Base-by-base conservation (phyloP, 1,140 invertebrate species). In the Bradysia coprophila region DNA sequence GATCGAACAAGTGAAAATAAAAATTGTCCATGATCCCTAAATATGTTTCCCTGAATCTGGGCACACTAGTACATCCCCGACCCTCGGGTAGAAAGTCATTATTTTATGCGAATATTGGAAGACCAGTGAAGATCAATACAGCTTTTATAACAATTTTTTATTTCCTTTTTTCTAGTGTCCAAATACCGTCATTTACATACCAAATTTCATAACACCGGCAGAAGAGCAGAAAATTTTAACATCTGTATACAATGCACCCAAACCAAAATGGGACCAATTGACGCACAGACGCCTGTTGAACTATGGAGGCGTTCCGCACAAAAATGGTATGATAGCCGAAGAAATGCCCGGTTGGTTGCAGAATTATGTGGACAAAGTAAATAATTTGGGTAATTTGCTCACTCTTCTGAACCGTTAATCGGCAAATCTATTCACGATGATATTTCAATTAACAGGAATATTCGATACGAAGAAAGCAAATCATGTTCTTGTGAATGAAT, bases 401-500 rank as follows among this genome's bases (percentile, higher is more conserved):
- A n/a, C n/a, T n/a, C n/a, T 37, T 19, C 34, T 6, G 34, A 6
- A 37, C 34, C 6, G n/a, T 15, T 37, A 15, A 15, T n/a, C n/a
- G n/a, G n/a, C n/a, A n/a, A n/a, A n/a, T n/a, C n/a, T n/a, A n/a
- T n/a, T n/a, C n/a, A n/a, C n/a, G n/a, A n/a, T n/a, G n/a, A n/a
- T n/a, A n/a, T n/a, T n/a, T 34, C n/a, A n/a, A n/a, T 21, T 41
- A 6, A 1, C 21, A 48, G 67, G 76, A 40, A 51, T 90, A 23
- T 95, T 95, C 69, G 70, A 72, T 28, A 68, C 68, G 3, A 75
- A 75, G 48, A 77, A 77, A 50, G 82, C 91, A 13, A 98, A 98
- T 63, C 93, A 98, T 70, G 81, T 97, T 4, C 63, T 98, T 20
- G 78, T 98, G 1, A 98, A 98, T 67, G 94, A 98, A 64, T 98